Percentiles rank a stretch among this genome's conserved stretches.
phyloP scores from a whole-genome alignment of 1,140 invertebrate genomes.

The Cotesia glomerata region DNA sequence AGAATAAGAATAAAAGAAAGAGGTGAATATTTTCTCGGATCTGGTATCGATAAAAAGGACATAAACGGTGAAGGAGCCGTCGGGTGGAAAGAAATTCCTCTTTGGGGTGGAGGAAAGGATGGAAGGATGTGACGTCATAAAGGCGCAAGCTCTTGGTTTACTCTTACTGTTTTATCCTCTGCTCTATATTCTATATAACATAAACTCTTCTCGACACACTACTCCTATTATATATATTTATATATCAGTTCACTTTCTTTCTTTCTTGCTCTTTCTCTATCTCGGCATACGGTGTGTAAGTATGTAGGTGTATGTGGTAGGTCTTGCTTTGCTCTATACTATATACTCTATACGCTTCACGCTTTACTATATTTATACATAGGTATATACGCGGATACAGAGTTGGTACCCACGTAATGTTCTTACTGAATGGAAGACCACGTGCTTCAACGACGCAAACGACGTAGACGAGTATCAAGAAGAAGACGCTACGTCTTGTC shows the following conservation, averaged over 20 bases:
- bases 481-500: not conserved
- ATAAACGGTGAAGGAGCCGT: not conserved
- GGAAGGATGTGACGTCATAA: not conserved
- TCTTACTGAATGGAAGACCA: constrained; percentile 54
- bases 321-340: no score
- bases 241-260: constrained; percentile 2
- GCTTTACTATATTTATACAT: no score
- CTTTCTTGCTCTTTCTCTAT: constrained; percentile 33
- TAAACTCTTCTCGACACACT: no score
- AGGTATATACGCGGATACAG: not conserved
- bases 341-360: no score
- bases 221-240: no score
- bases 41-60: not conserved
- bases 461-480: not conserved
- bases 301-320: no score
- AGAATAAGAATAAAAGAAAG: not conserved
- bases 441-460: constrained; percentile 25
- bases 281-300: no score
- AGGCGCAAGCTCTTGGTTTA: constrained; percentile 14
- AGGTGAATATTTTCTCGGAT: not conserved
- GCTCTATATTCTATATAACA: constrained; percentile 7
- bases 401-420: constrained; percentile 41
- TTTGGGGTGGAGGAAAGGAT: not conserved
- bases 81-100: constrained; percentile 28
- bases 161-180: constrained; percentile 41